Evolutionary conservation across 2,888 invertebrate species (phyloP).

Genomic region (Mythimna vitellina): DNA sequence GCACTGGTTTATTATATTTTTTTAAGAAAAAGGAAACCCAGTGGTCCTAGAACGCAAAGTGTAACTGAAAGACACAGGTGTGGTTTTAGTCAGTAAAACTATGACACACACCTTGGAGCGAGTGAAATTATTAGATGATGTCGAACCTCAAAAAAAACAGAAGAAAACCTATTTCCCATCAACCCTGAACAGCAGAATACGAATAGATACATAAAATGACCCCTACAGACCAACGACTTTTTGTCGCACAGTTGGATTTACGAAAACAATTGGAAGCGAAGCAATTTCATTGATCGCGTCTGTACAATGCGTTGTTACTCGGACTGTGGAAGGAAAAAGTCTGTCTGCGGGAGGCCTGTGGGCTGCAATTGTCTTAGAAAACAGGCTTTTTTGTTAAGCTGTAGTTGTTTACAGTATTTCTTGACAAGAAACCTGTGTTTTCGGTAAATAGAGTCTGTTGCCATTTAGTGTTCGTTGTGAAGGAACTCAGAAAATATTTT

Average conservation of each 20-base stretch:
- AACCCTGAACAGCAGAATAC: conserved; percentile 11
- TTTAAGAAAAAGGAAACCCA: no score
- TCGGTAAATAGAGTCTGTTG: background rate
- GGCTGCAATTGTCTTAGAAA: background rate
- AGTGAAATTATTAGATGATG: no score
- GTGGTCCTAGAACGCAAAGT: no score
- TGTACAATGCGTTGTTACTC: conserved; percentile 19
- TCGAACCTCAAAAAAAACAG: background rate
- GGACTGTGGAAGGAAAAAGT: conserved; percentile 24
- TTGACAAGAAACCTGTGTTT: background rate
- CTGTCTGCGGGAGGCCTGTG: conserved; percentile 8
- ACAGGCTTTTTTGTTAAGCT: background rate
- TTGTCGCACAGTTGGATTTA: conserved; percentile 25
- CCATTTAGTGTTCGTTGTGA: background rate
- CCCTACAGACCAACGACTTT: conserved; percentile 28
- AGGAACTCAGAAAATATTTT: no score
- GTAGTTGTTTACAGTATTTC: background rate
- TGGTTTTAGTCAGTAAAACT: no score
- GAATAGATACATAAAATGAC: conserved; percentile 36
- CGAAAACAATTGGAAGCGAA: conserved; percentile 34
- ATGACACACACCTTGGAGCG: no score
- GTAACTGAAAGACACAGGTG: no score
- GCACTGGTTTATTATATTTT: no score
- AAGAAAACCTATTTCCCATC: conserved; percentile 1
- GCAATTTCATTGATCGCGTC: conserved; percentile 43